Percentiles rank a stretch among this genome's conserved stretches.
These are phyloP conservation scores for Lasioglossum baleicum DNA, from an alignment of 1,140 invertebrate species.

Conservation along the genomic window DNA sequence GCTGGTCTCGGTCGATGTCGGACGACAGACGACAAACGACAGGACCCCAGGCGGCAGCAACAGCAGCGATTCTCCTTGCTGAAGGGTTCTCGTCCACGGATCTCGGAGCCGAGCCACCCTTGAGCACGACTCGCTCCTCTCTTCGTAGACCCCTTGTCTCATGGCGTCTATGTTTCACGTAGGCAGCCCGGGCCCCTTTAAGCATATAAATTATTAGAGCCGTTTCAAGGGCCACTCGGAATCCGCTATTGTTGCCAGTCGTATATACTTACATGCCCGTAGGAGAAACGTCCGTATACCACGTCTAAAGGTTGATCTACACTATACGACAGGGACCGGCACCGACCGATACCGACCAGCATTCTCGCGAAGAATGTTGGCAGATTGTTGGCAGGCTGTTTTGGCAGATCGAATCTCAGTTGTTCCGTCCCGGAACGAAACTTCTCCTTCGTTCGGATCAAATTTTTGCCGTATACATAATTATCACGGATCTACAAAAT, in stretches of 20 bases:
- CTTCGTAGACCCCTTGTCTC: slow-evolving; percentile 69
- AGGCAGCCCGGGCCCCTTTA: slow-evolving; percentile 70
- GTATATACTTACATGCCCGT: slow-evolving; percentile 55
- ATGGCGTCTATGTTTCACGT: slow-evolving; percentile 73
- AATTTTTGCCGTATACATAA: no score
- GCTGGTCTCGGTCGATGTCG: slow-evolving; percentile 43
- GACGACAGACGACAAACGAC: slow-evolving; percentile 60
- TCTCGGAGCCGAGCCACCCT: slow-evolving; percentile 70
- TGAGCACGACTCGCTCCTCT: slow-evolving; percentile 72
- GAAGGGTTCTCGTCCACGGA: slow-evolving; percentile 72
- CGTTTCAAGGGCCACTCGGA: slow-evolving; percentile 71
- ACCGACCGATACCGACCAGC: no score
- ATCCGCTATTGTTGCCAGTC: slow-evolving; percentile 69
- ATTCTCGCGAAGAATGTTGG: no score
- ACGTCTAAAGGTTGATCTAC: slow-evolving; percentile 26
- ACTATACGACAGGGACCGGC: no score
- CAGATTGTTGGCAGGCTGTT: no score
- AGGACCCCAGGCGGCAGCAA: slow-evolving; percentile 62
- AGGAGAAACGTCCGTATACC: slow-evolving; percentile 56
- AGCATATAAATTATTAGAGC: slow-evolving; percentile 76
- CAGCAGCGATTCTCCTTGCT: slow-evolving; percentile 71
- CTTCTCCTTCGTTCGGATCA: no score
- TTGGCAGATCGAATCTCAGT: no score
- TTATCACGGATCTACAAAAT: no score
- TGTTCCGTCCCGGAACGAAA: no score